A percentile compares a stretch with the other conserved stretches of the same genome.
phyloP scores from a whole-genome alignment of 2,113 vertebrate species.

The Sminthopsis crassicaudata region DNA sequence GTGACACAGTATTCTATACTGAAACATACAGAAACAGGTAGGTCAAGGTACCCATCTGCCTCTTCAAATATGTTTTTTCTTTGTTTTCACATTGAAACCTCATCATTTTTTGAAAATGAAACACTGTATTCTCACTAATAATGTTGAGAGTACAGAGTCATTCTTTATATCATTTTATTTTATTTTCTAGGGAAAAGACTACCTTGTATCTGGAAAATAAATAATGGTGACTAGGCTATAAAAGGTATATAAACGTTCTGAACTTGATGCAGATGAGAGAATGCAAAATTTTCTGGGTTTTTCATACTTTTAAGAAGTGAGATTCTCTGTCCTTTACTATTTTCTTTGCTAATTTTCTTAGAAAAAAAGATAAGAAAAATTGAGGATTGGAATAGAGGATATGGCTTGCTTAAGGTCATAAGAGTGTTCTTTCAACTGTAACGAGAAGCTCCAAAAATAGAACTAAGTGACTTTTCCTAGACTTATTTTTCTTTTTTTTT shows the following conservation, averaged over 20 bases:
- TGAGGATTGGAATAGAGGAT: not conserved
- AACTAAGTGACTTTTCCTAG: not conserved
- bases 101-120: not conserved
- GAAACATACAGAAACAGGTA: not conserved
- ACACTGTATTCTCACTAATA: not conserved
- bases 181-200: not conserved
- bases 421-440: not conserved
- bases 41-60: not conserved
- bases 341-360: not conserved
- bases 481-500: not conserved
- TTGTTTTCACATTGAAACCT: not conserved
- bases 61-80: not conserved
- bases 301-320: not conserved
- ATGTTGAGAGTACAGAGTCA: not conserved
- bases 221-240: not conserved
- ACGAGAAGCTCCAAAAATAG: not conserved
- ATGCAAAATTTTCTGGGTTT: not conserved
- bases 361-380: not conserved
- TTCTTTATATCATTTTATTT: not conserved
- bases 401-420: not conserved
- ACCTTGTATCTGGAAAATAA: not conserved
- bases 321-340: not conserved
- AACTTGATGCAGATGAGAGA: not conserved
- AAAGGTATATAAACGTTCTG: not conserved
- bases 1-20: not conserved